phyloP scores from a whole-genome alignment of 2,113 vertebrate genomes.

The Semicossyphus pulcher region DNA sequence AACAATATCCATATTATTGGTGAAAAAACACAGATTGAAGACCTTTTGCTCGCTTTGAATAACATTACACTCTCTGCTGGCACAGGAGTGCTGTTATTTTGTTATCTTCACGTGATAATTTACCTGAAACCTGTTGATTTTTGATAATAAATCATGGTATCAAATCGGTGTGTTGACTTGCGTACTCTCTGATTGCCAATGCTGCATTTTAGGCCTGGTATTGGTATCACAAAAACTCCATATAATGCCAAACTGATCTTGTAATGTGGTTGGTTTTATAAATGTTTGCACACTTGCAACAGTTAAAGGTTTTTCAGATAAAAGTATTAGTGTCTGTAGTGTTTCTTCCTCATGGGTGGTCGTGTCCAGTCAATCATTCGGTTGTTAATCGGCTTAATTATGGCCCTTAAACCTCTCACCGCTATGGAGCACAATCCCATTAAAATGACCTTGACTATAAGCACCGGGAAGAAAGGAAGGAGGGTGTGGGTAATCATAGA shows the following conservation, averaged over 20 bases:
- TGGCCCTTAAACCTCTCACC: conserved; percentile 77
- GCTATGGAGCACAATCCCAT: conserved; percentile 77
- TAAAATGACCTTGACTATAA: conserved; percentile 81
- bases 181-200: not conserved
- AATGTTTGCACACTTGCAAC: not conserved
- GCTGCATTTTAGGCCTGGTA: not conserved
- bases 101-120: no score
- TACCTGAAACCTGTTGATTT: no score
- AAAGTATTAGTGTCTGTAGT: not conserved
- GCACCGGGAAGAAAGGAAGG: conserved; percentile 49
- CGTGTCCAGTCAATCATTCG: conserved; percentile 66
- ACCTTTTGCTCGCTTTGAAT: no score
- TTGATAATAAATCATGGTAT: no score
- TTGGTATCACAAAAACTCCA: not conserved
- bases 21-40: no score
- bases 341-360: conserved; percentile 10
- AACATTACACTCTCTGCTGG: no score
- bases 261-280: not conserved
- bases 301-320: not conserved
- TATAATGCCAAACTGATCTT: no score
- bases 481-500: conserved; percentile 72
- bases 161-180: no score
- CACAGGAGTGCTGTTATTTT: no score
- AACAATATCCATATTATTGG: no score
- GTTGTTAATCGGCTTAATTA: conserved; percentile 83